These are phyloP conservation scores for Anableps anableps DNA, from an alignment of 2,797 vertebrate genomes.

Conservation along the genomic window DNA sequence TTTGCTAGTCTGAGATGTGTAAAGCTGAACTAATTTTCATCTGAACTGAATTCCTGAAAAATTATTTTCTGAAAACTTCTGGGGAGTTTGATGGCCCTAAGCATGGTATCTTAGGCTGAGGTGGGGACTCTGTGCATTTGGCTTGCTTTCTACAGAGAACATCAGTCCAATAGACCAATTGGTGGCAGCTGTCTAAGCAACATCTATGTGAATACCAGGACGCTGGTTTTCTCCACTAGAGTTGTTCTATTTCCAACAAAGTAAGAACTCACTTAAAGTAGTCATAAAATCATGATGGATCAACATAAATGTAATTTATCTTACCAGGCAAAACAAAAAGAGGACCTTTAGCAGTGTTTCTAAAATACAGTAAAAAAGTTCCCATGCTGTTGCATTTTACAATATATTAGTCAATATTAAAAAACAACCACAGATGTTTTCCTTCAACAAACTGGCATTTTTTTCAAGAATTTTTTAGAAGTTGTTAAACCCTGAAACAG, in stretches of 20 bases:
- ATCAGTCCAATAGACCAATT: background rate
- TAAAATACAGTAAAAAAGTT: background rate
- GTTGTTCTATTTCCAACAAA: background rate
- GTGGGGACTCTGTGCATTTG: background rate
- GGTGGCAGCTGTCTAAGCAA: background rate
- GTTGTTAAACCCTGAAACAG: background rate
- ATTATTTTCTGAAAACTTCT: background rate
- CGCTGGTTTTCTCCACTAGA: background rate
- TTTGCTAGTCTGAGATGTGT: background rate
- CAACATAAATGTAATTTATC: background rate
- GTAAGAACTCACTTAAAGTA: background rate
- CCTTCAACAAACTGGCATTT: background rate
- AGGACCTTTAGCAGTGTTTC: background rate
- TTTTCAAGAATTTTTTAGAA: no score
- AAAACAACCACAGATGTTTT: background rate
- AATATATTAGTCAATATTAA: background rate
- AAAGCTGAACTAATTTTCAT: background rate
- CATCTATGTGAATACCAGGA: background rate
- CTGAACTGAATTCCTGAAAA: background rate
- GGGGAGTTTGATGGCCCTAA: background rate
- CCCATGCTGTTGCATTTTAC: background rate
- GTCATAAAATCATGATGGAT: background rate
- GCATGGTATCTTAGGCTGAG: no score
- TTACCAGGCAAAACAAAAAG: background rate
- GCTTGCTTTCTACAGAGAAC: background rate